phyloP scores from a whole-genome alignment of 2,113 vertebrate species.

The Murina feae region DNA sequence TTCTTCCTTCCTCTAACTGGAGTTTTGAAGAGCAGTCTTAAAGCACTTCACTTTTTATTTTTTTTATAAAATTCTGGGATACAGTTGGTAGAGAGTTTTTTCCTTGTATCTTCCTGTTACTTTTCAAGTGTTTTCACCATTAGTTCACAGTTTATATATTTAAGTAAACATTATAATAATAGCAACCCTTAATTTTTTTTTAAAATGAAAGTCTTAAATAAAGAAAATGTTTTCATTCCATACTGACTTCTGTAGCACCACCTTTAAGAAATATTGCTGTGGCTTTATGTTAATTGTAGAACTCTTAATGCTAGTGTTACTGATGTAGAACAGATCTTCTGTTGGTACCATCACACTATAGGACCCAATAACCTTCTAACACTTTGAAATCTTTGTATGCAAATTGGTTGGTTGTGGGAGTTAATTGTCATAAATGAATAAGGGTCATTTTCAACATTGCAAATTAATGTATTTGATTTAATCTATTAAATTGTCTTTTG shows the following conservation, averaged over 20 bases:
- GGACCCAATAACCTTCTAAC: constrained; percentile 37
- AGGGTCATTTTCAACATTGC: constrained; percentile 52
- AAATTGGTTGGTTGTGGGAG: constrained; percentile 30
- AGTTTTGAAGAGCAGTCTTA: constrained; percentile 53
- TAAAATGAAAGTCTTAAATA: constrained; percentile 48
- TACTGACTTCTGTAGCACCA: constrained; percentile 36
- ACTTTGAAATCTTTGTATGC: constrained; percentile 26
- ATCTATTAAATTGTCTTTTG: constrained; percentile 47
- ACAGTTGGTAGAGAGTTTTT: constrained; percentile 10
- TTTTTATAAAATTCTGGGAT: neutral
- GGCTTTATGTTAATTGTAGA: constrained; percentile 58
- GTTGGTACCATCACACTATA: neutral
- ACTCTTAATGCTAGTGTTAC: neutral
- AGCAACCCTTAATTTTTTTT: constrained; percentile 57
- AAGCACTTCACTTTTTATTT: constrained; percentile 36
- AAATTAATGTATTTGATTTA: constrained; percentile 31
- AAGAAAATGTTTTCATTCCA: constrained; percentile 60
- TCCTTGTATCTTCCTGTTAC: constrained; percentile 64
- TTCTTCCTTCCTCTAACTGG: constrained; percentile 34
- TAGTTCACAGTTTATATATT: constrained; percentile 72
- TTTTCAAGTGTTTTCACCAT: constrained; percentile 69
- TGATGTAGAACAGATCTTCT: neutral
- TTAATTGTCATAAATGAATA: constrained; percentile 41
- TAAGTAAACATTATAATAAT: constrained; percentile 63
- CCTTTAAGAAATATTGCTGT: constrained; percentile 59